These are phyloP conservation scores for Muschampia plurimacula DNA, from an alignment of 2,888 invertebrate species.

Conservation along the genomic window DNA sequence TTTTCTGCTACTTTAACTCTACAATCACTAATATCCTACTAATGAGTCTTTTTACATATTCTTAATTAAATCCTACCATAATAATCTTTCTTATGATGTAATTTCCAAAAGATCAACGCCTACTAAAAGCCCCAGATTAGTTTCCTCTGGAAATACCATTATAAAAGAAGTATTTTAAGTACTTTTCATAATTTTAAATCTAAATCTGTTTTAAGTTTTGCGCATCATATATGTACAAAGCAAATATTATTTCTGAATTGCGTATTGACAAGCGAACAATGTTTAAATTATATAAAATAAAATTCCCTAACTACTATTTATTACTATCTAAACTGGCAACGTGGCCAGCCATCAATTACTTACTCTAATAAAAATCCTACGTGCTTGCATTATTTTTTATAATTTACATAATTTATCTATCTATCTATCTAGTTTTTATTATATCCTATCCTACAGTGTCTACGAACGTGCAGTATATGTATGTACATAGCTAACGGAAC, in stretches of 20 bases:
- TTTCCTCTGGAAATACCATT: too few species aligned
- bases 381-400: neutral
- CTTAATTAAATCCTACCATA: neutral
- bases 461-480: neutral
- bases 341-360: neutral
- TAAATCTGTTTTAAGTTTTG: neutral
- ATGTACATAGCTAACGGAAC: neutral
- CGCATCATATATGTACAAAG: neutral
- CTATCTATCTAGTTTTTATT: too few species aligned
- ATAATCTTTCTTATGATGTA: too few species aligned
- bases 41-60: neutral
- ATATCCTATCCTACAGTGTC: neutral
- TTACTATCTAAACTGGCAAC: neutral
- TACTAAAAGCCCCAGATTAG: too few species aligned
- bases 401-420: neutral
- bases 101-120: too few species aligned
- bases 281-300: too few species aligned
- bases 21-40: neutral
- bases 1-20: neutral
- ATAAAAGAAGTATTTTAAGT: too few species aligned
- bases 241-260: neutral
- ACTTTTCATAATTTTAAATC: too few species aligned
- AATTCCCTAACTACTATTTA: neutral
- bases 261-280: neutral
- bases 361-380: slow-evolving; percentile 2